These are phyloP conservation scores for Mesorhabditis belari DNA, from an alignment of 2,888 invertebrate genomes.

Conservation along the genomic window DNA sequence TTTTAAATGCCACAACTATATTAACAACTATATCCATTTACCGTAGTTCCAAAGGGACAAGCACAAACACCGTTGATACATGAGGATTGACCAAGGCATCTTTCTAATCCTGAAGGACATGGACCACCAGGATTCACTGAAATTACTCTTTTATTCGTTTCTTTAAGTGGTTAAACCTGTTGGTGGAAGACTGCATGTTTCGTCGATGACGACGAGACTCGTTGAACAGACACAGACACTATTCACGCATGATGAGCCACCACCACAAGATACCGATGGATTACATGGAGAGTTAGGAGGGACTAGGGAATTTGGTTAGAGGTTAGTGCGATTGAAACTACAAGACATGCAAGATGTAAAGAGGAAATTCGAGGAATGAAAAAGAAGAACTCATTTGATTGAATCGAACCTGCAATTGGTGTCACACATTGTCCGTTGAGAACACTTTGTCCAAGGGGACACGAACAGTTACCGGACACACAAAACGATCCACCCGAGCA, in stretches of 20 bases:
- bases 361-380: constrained; percentile 3
- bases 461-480: constrained; percentile 35
- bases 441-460: constrained; percentile 13
- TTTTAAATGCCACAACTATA: no score
- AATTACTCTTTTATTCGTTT: neutral
- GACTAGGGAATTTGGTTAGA: constrained; percentile 23
- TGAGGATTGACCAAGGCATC: constrained; percentile 39
- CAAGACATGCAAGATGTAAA: neutral
- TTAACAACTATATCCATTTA: no score
- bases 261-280: constrained; percentile 18
- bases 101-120: constrained; percentile 39
- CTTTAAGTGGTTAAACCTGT: constrained; percentile 19
- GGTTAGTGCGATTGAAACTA: neutral
- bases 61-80: constrained; percentile 29
- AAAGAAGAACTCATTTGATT: neutral
- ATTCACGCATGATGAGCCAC: constrained; percentile 19
- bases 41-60: constrained; percentile 32
- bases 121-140: constrained; percentile 37
- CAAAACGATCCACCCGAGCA: constrained; percentile 49
- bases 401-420: constrained; percentile 42
- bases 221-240: constrained; percentile 33
- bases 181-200: constrained; percentile 36
- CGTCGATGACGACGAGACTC: constrained; percentile 29
- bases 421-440: constrained; percentile 48
- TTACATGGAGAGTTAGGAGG: constrained; percentile 43